A percentile compares a stretch with the other conserved stretches of the same genome.
Evolutionary conservation across 2,888 invertebrate genomes (phyloP).

Genomic region (Ecdyonurus torrentis): DNA sequence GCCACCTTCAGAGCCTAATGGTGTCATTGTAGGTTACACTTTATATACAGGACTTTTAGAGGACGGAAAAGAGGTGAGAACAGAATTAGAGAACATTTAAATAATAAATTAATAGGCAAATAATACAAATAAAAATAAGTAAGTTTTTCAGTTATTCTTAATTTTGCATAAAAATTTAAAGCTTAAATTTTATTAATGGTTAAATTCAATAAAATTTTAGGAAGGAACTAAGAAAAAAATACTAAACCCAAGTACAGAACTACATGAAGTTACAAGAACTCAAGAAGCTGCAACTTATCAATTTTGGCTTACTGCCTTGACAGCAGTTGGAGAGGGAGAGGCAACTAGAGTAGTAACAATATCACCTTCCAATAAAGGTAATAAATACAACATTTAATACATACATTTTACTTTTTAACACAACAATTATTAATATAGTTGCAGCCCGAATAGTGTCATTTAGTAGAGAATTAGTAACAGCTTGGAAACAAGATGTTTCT

Average conservation of each 20-base stretch:
- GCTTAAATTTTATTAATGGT: no score
- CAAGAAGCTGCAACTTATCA: constrained; percentile 59
- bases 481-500: constrained; percentile 75
- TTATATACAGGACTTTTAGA: constrained; percentile 67
- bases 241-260: constrained; percentile 47
- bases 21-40: constrained; percentile 64
- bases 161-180: no score
- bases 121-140: no score
- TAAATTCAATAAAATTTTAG: no score
- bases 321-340: constrained; percentile 69
- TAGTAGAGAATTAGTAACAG: constrained; percentile 56
- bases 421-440: constrained; percentile 35
- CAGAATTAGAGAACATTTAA: no score
- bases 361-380: constrained; percentile 50
- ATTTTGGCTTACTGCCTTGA: constrained; percentile 57
- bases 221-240: constrained; percentile 61
- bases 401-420: not conserved
- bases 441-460: constrained; percentile 82
- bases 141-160: no score
- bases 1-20: constrained; percentile 70
- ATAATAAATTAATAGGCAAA: no score
- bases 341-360: constrained; percentile 61
- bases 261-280: constrained; percentile 51
- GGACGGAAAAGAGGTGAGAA: constrained; percentile 44
- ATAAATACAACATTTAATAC: constrained; percentile 3